These are phyloP conservation scores for Artemia franciscana DNA, from an alignment of 1,140 invertebrate genomes.

Conservation along the genomic window DNA sequence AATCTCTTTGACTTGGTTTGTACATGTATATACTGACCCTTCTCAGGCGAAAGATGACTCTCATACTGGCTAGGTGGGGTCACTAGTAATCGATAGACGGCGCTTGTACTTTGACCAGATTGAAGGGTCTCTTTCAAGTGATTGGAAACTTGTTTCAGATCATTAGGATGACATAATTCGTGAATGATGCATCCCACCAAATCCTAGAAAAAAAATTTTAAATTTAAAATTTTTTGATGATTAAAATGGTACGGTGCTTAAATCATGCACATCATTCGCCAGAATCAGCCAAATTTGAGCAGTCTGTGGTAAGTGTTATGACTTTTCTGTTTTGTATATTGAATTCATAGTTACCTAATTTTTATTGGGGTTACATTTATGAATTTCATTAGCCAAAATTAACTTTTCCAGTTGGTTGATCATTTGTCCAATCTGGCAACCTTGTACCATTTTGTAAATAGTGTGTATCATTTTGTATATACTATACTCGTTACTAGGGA, in stretches of 20 bases:
- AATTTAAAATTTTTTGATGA: too few species aligned
- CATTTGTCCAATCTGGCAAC: too few species aligned
- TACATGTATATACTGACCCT: conserved; percentile 54
- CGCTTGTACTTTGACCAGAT: conserved; percentile 38
- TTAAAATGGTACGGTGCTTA: too few species aligned
- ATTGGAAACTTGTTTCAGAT: conserved; percentile 38
- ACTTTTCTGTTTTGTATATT: not conserved
- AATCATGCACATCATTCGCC: too few species aligned
- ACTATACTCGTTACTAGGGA: too few species aligned
- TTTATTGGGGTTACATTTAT: too few species aligned
- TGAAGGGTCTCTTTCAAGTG: conserved; percentile 50
- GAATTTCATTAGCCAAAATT: too few species aligned
- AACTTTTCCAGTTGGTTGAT: too few species aligned
- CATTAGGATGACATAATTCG: conserved; percentile 50
- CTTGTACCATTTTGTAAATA: too few species aligned
- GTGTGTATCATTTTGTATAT: too few species aligned
- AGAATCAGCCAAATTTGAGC: too few species aligned
- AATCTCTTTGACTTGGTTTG: conserved; percentile 71
- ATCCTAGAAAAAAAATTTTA: conserved; percentile 24
- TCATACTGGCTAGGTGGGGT: conserved; percentile 11
- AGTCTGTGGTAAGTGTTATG: too few species aligned
- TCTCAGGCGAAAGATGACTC: conserved; percentile 16
- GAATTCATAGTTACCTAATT: not conserved
- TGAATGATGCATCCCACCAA: conserved; percentile 40
- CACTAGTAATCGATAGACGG: conserved; percentile 50